Evolutionary conservation across 2,888 invertebrate species (phyloP).

Genomic region (Sialis lutaria): DNA sequence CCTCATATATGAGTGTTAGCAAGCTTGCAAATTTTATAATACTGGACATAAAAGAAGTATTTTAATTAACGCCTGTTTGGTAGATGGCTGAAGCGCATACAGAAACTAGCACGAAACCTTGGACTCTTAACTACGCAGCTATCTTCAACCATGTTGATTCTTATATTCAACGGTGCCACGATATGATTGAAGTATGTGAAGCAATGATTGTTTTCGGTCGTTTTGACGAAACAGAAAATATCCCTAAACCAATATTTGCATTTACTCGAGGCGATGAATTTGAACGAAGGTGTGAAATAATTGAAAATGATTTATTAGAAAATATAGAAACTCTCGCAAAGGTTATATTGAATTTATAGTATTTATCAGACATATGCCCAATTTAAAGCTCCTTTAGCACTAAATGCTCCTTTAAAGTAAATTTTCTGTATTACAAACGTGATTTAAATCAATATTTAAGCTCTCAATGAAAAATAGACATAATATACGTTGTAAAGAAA

Average conservation of each 20-base stretch:
- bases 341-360: constrained; percentile 10
- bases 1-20: too few species aligned
- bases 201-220: constrained; percentile 78
- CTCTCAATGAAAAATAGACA: too few species aligned
- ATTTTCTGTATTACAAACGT: too few species aligned
- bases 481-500: too few species aligned
- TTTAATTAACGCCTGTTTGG: constrained; percentile 6
- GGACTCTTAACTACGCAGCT: constrained; percentile 61
- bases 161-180: constrained; percentile 67
- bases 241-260: constrained; percentile 55
- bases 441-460: too few species aligned
- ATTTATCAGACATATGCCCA: too few species aligned
- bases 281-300: constrained; percentile 45
- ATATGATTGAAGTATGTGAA: constrained; percentile 75
- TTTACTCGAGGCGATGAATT: constrained; percentile 53
- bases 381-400: too few species aligned
- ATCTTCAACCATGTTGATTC: constrained; percentile 79
- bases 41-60: neutral
- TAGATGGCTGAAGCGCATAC: constrained; percentile 42
- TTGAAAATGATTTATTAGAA: constrained; percentile 31
- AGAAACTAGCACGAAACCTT: constrained; percentile 31
- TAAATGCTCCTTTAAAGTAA: too few species aligned
- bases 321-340: constrained; percentile 35
- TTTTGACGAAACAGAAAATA: constrained; percentile 51
- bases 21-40: too few species aligned